phyloP scores from a whole-genome alignment of 2,888 invertebrate species.

The Hydroisotoma schaefferi region DNA sequence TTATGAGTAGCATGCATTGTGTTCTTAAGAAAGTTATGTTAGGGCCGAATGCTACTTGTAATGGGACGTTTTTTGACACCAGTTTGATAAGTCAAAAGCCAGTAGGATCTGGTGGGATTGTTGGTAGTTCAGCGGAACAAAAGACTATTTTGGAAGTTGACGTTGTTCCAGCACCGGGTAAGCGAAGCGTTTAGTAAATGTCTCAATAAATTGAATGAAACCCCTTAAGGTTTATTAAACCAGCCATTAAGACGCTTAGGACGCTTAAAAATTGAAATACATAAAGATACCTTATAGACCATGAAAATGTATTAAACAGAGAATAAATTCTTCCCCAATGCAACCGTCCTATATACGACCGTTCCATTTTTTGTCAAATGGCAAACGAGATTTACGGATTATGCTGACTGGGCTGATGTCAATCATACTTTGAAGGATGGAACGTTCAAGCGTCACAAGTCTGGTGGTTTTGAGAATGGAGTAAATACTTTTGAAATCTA shows the following conservation, averaged over 20 bases:
- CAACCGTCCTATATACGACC: slow-evolving; percentile 23
- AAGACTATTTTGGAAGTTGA: slow-evolving; percentile 33
- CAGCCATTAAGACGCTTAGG: too few species aligned
- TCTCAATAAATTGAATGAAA: too few species aligned
- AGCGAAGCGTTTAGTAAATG: too few species aligned
- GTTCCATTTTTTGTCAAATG: slow-evolving; percentile 39
- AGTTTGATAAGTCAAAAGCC: neutral
- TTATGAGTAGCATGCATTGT: slow-evolving; percentile 35
- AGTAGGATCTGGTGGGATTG: too few species aligned
- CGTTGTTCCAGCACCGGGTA: slow-evolving; percentile 23
- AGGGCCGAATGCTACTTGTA: slow-evolving; percentile 33
- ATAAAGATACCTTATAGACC: too few species aligned
- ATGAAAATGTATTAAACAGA: slow-evolving; percentile 14
- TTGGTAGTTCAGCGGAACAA: slow-evolving; percentile 20
- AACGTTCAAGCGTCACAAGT: slow-evolving; percentile 27
- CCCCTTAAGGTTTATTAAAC: too few species aligned
- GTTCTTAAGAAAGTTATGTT: slow-evolving; percentile 35
- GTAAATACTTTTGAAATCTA: slow-evolving; percentile 35
- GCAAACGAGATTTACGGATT: slow-evolving; percentile 37
- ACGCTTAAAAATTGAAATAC: too few species aligned
- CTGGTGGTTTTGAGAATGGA: slow-evolving; percentile 33
- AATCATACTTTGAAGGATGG: slow-evolving; percentile 34
- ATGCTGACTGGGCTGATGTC: slow-evolving; percentile 35
- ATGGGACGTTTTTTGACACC: slow-evolving; percentile 16
- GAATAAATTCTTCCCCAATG: slow-evolving; percentile 33